These are phyloP conservation scores for human (Homo sapiens) DNA, from an alignment of 2,113 vertebrate genomes.

Conservation along the genomic window DNA sequence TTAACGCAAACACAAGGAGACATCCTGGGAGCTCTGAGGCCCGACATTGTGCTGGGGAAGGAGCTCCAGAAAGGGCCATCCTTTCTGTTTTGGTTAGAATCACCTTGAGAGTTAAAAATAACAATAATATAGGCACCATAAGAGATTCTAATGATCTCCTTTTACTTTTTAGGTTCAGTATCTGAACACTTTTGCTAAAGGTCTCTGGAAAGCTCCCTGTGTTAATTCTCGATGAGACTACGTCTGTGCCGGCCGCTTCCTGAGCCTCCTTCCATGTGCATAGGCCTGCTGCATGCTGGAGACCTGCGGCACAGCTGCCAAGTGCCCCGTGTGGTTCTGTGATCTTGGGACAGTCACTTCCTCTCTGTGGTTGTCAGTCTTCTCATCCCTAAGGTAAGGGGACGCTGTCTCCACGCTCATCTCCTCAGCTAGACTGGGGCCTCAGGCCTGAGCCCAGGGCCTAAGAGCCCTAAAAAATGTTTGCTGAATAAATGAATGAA, in stretches of 20 bases:
- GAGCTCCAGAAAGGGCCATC: background rate
- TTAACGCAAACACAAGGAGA: constrained; percentile 73
- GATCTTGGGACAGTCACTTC: background rate
- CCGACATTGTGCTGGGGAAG: background rate
- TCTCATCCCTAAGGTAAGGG: no score
- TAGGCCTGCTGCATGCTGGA: background rate
- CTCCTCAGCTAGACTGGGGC: background rate
- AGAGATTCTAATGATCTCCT: background rate
- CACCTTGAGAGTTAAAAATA: constrained; percentile 34
- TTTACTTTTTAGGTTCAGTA: background rate
- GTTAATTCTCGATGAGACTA: background rate
- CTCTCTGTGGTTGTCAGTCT: background rate
- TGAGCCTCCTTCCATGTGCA: background rate
- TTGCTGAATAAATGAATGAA: background rate
- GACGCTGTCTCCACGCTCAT: background rate
- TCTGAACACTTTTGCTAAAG: background rate
- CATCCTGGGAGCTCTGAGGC: constrained; percentile 51
- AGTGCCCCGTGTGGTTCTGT: background rate
- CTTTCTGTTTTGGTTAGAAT: constrained; percentile 34
- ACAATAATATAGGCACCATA: background rate
- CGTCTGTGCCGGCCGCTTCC: background rate
- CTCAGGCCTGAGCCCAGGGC: background rate
- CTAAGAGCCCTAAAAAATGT: background rate
- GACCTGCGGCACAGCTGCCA: accelerated
- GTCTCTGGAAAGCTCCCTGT: background rate